A percentile compares a stretch with the other conserved stretches of the same genome.
Conservation (phyloP, 1,140 invertebrate species). For the Cephus cinctus region DNA sequence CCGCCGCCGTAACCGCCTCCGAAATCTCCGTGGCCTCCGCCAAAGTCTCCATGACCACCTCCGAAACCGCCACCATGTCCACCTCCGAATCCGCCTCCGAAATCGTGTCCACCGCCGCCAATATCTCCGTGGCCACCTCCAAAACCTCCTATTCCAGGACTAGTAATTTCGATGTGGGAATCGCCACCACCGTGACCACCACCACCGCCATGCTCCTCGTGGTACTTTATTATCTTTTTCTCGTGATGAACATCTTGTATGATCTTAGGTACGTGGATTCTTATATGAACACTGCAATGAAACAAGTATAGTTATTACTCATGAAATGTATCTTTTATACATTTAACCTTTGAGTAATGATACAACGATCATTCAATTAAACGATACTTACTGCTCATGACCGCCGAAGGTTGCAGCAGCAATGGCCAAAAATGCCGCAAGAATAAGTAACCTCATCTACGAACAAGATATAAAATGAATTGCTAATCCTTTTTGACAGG, state of each 20-base stretch:
- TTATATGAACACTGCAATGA: constrained; percentile 50
- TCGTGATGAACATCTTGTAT: constrained; percentile 39
- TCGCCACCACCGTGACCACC: constrained; percentile 23
- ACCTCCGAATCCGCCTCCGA: constrained; percentile 14
- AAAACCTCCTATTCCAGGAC: constrained; percentile 13
- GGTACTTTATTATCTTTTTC: constrained; percentile 32
- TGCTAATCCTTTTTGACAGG: too few species aligned
- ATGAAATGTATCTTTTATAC: too few species aligned
- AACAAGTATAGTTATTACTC: neutral
- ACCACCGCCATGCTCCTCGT: constrained; percentile 36
- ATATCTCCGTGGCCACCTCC: constrained; percentile 12
- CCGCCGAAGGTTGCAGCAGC: constrained; percentile 44
- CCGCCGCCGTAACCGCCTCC: constrained; percentile 21
- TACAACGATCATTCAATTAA: too few species aligned
- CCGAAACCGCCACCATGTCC: constrained; percentile 3
- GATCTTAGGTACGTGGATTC: constrained; percentile 46
- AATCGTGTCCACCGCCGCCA: constrained; percentile 8
- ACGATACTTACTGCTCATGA: constrained; percentile 51
- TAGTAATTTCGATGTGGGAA: constrained; percentile 19
- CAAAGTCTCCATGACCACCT: too few species aligned
- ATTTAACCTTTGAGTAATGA: too few species aligned
- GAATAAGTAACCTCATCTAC: constrained; percentile 29
- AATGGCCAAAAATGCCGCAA: constrained; percentile 28
- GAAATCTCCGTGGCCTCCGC: too few species aligned
- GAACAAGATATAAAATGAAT: constrained; percentile 12